Base-by-base conservation (phyloP, 2,113 vertebrate species). In the Cheilinus undulatus region DNA sequence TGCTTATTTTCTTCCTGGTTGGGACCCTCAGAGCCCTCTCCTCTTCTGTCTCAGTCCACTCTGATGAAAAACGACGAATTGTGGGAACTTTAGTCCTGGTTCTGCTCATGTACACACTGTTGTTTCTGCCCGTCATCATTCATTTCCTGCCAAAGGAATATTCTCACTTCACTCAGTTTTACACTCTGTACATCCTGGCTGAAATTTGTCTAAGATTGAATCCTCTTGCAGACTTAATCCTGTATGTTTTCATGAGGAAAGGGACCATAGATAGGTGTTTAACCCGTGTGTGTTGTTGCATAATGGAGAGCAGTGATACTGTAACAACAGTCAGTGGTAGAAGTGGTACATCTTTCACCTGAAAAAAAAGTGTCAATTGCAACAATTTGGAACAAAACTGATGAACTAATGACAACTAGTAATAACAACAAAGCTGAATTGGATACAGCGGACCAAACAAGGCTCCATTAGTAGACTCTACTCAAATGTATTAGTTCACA, bases 1-100 rank as follows among this genome's bases (percentile, higher is more conserved):
- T 62, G 60, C 24, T 75, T 13, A 43, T 60, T 23, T 27, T 75
- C 23, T 75, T 43, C 42, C 30, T 60, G 48, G 28, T 7, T 46
- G 30, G 38, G 27, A 75, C 48, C 36, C 3, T 75, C 15, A 43
- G 26, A 10, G 2, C 54, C 1, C 49, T 75, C 36, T 50, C 48
- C 60, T 28, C 36, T 38, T 38, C 38, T 17, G 4, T 30, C 23
- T 23, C 15, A 13, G 54, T 75, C 17, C 9, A 46, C 12, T 7
- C 48, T 52, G 54, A 60, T 3, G 63, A 75, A 45, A 43, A 43
- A 43, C 42, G 42, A n/a, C 17, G 42, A 19, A 43, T 43, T 43
- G 42, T n/a, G 17, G 42, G 15, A 7, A 43, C n/a, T 43, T 43
- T 43, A n/a, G 42, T 43, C 2, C 15, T 43, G 4, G 26, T 22